Conservation (phyloP, 2,888 invertebrate species). For the Ectemnius cavifrons region DNA sequence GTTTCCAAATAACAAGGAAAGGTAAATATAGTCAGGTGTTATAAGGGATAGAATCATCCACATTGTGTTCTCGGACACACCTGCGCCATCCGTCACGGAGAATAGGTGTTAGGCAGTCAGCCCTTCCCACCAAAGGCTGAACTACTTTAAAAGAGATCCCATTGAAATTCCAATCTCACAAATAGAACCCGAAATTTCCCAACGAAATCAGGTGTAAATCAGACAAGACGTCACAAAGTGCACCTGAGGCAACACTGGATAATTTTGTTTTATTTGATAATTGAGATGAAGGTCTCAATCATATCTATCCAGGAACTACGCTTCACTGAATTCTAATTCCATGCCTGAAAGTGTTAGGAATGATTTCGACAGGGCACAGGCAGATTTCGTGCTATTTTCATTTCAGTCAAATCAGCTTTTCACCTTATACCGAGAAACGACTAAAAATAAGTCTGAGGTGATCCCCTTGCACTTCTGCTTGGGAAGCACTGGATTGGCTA, state of each 20-base stretch:
- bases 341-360: no score
- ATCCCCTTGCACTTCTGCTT: not conserved
- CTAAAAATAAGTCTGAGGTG: constrained; percentile 50
- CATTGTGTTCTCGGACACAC: constrained; percentile 6
- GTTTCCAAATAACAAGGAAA: constrained; percentile 35
- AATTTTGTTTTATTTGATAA: not conserved
- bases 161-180: no score
- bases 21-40: constrained; percentile 47
- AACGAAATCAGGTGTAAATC: no score
- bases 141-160: no score
- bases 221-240: no score
- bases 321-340: no score
- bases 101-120: not conserved
- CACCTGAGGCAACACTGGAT: not conserved
- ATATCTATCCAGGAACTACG: no score
- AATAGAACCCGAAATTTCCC: no score
- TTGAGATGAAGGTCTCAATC: no score
- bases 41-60: not conserved
- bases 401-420: constrained; percentile 18
- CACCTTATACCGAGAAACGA: constrained; percentile 22
- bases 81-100: not conserved
- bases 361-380: no score
- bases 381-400: not conserved
- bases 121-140: no score
- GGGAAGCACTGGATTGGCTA: no score